Conservation (phyloP, 2,113 vertebrate genomes). For the Gadus macrocephalus region DNA sequence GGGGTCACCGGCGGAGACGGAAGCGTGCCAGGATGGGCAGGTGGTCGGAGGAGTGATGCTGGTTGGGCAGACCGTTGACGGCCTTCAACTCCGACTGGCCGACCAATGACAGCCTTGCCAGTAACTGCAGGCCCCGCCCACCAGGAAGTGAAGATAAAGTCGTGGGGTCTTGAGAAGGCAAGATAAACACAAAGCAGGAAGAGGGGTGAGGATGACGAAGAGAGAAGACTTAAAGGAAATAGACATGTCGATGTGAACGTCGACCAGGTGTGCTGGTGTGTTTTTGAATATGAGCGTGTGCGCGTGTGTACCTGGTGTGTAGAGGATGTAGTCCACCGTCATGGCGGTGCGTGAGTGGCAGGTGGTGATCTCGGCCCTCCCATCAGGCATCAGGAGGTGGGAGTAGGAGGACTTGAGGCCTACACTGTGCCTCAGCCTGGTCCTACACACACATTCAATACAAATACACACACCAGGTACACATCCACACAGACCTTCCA, state of each 20-base stretch:
- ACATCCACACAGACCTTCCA: not conserved
- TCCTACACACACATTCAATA: constrained; percentile 40
- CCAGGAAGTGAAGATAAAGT: constrained; percentile 36
- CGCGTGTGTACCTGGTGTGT: constrained; percentile 68
- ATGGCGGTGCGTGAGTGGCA: constrained; percentile 85
- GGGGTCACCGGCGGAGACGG: constrained; percentile 72
- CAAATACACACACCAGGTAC: constrained; percentile 24
- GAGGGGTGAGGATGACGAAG: not conserved
- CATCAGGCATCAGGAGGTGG: constrained; percentile 77
- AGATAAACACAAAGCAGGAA: not conserved
- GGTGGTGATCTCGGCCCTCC: constrained; percentile 88
- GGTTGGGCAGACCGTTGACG: constrained; percentile 85
- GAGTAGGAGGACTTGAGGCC: constrained; percentile 86
- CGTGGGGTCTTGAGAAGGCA: constrained; percentile 4
- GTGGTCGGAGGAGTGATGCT: constrained; percentile 88
- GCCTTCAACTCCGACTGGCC: constrained; percentile 80
- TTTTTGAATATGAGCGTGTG: too few relatives aligned
- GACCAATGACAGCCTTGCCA: constrained; percentile 83
- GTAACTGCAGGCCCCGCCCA: constrained; percentile 79
- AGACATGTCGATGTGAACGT: too few relatives aligned
- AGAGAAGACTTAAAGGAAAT: not conserved
- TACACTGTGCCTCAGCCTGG: constrained; percentile 77
- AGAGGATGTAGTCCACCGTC: constrained; percentile 97
- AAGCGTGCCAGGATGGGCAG: constrained; percentile 87
- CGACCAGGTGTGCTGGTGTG: too few relatives aligned